These are phyloP conservation scores for Rhynchotus rufescens DNA, from an alignment of 2,797 vertebrate genomes.

Conservation along the genomic window DNA sequence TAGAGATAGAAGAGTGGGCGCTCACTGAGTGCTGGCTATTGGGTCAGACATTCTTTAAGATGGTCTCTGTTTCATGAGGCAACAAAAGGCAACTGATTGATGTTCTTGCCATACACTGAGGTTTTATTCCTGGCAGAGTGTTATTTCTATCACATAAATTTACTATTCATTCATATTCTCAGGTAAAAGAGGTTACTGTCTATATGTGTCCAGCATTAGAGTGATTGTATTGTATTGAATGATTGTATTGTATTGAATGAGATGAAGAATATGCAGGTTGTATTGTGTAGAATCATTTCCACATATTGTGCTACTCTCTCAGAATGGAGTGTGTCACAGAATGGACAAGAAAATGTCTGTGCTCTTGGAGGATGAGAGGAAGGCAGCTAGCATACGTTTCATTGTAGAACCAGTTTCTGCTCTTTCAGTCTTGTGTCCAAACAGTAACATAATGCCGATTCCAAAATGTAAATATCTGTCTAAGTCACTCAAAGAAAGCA, in stretches of 20 bases:
- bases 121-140: neutral
- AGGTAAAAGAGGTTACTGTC: neutral
- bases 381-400: neutral
- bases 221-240: neutral
- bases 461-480: neutral
- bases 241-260: neutral
- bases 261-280: neutral
- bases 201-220: neutral
- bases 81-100: neutral
- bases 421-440: neutral
- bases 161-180: neutral
- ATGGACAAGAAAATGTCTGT: neutral
- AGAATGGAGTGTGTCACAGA: neutral
- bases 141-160: neutral
- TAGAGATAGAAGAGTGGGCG: neutral
- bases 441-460: neutral
- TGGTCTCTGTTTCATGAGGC: neutral
- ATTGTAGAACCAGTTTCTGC: neutral
- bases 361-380: neutral
- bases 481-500: neutral
- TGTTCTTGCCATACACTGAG: neutral
- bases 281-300: neutral
- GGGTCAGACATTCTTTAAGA: neutral
- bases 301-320: neutral
- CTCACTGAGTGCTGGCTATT: fast-evolving